Percentiles rank a stretch among this genome's conserved stretches.
phyloP scores from a whole-genome alignment of 2,888 invertebrate species.

The Rhimphoctona megacephalus region DNA sequence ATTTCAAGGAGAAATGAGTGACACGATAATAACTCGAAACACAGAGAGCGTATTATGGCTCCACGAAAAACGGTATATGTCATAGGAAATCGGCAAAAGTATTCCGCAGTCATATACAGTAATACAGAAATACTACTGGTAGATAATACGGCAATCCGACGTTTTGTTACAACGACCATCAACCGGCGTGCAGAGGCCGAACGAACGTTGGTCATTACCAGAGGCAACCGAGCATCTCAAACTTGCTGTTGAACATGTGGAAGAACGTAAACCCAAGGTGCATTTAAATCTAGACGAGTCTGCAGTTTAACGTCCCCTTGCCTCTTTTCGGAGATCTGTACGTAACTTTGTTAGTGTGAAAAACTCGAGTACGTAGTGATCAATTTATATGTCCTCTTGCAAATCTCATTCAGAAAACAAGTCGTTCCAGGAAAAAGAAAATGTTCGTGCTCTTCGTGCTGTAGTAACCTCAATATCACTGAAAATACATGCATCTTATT shows the following conservation, averaged over 20 bases:
- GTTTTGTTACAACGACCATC: slow-evolving; percentile 58
- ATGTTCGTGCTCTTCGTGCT: background rate
- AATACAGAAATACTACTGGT: slow-evolving; percentile 24
- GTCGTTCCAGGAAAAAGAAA: background rate
- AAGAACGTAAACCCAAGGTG: slow-evolving; percentile 15
- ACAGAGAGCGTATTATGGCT: background rate
- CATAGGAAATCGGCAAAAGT: slow-evolving; percentile 50
- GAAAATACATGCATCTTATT: background rate
- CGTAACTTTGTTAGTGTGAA: background rate
- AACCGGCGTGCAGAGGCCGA: slow-evolving; percentile 63
- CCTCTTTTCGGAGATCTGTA: background rate
- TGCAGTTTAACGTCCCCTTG: slow-evolving; percentile 39
- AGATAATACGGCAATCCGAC: slow-evolving; percentile 42
- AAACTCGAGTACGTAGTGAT: slow-evolving; percentile 1
- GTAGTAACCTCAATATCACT: background rate
- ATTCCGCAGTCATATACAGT: slow-evolving; percentile 16
- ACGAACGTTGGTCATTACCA: slow-evolving; percentile 71
- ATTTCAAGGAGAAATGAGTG: slow-evolving; percentile 49
- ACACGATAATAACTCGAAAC: slow-evolving; percentile 52
- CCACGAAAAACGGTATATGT: slow-evolving; percentile 24
- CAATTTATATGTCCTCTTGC: background rate
- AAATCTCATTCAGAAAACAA: slow-evolving; percentile 28
- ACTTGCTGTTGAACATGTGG: slow-evolving; percentile 26
- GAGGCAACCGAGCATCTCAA: slow-evolving; percentile 74
- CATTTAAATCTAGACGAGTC: slow-evolving; percentile 42